These are phyloP conservation scores for Drosophila tanythrix DNA, from an alignment of 2,888 invertebrate genomes.

Conservation along the genomic window DNA sequence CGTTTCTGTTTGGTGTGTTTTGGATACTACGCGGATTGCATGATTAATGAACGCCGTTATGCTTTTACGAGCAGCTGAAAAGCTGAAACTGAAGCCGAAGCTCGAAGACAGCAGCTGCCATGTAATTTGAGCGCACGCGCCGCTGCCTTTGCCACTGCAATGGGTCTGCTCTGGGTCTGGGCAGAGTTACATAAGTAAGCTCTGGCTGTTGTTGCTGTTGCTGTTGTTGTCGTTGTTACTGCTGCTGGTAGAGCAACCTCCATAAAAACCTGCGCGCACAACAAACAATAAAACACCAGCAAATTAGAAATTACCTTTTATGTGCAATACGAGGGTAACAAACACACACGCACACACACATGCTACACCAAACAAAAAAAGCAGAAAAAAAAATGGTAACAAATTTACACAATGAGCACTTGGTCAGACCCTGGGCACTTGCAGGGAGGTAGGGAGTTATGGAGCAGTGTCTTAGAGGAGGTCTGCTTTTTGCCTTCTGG, in stretches of 20 bases:
- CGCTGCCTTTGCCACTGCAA: constrained; percentile 57
- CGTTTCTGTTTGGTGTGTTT: constrained; percentile 38
- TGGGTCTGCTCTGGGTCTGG: constrained; percentile 51
- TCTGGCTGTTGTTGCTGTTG: constrained; percentile 7
- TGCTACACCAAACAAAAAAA: constrained; percentile 18
- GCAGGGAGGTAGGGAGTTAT: not conserved
- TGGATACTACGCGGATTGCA: constrained; percentile 58
- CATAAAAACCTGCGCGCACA: constrained; percentile 66
- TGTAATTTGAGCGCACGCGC: constrained; percentile 73
- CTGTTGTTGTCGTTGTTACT: not conserved
- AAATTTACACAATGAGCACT: constrained; percentile 76
- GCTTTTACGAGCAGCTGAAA: constrained; percentile 69
- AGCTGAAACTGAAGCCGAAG: constrained; percentile 20
- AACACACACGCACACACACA: constrained; percentile 25
- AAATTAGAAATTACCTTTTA: constrained; percentile 80
- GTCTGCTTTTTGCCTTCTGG: constrained; percentile 48
- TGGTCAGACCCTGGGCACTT: constrained; percentile 40
- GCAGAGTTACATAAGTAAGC: constrained; percentile 31
- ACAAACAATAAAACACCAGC: constrained; percentile 79
- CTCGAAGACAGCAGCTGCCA: constrained; percentile 53
- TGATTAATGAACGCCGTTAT: constrained; percentile 81
- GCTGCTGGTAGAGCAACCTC: constrained; percentile 25
- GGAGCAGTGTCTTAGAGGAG: constrained; percentile 6
- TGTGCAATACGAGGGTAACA: constrained; percentile 62
- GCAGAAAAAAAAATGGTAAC: constrained; percentile 58